A percentile compares a stretch with the other conserved stretches of the same genome.
These are phyloP conservation scores for Tubulanus polymorphus DNA, from an alignment of 2,888 invertebrate species.

Conservation along the genomic window DNA sequence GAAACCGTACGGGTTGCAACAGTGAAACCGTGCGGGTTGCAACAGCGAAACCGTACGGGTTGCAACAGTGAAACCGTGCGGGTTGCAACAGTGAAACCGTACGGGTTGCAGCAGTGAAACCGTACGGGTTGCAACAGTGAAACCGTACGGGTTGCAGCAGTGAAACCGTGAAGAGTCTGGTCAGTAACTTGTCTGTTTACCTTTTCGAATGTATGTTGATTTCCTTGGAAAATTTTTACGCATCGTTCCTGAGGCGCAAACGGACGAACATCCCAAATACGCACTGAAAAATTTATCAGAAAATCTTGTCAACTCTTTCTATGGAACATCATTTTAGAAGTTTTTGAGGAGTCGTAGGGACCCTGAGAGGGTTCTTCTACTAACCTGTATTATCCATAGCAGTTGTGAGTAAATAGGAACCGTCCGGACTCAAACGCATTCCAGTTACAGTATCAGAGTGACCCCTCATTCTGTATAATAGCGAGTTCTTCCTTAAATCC, in stretches of 20 bases:
- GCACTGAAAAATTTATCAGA: constrained; percentile 55
- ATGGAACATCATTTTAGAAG: background rate
- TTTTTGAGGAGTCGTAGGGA: background rate
- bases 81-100: too few species aligned
- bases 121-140: too few species aligned
- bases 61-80: too few species aligned
- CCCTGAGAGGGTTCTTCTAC: constrained; percentile 1
- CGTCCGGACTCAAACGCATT: constrained; percentile 69
- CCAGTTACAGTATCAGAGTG: constrained; percentile 95
- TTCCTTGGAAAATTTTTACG: constrained; percentile 84
- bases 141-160: too few species aligned
- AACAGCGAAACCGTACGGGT: too few species aligned
- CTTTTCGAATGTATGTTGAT: constrained; percentile 97
- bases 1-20: too few species aligned
- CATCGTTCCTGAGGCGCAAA: constrained; percentile 91
- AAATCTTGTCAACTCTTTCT: too few species aligned
- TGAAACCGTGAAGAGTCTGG: too few species aligned
- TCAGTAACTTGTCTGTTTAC: too few species aligned
- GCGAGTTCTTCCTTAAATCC: constrained; percentile 86
- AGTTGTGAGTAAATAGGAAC: constrained; percentile 82
- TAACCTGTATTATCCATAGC: constrained; percentile 86
- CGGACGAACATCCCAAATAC: constrained; percentile 96
- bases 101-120: too few species aligned
- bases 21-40: too few species aligned
- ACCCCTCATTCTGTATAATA: constrained; percentile 78